Evolutionary conservation across 2,113 vertebrate species (phyloP).

Genomic region (Mola mola): DNA sequence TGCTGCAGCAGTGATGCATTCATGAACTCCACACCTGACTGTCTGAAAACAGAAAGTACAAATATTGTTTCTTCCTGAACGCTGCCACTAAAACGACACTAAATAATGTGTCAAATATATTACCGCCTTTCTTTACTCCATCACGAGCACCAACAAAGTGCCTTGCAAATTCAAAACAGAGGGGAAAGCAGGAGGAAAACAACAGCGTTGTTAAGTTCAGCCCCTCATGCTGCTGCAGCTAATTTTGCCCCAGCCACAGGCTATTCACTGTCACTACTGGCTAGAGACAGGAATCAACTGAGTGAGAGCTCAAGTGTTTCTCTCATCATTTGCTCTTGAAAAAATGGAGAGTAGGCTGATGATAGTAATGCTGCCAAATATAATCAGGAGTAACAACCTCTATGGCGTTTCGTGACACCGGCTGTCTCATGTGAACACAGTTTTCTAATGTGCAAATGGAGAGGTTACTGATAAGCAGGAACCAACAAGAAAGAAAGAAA

Average conservation of each 20-base stretch:
- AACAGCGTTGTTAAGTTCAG: slow-evolving; percentile 67
- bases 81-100: slow-evolving; percentile 1
- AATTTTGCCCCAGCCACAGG: slow-evolving; percentile 66
- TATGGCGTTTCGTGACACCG: slow-evolving; percentile 28
- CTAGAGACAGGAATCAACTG: slow-evolving; percentile 39
- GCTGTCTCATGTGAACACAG: slow-evolving; percentile 26
- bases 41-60: slow-evolving; percentile 2
- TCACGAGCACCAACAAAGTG: slow-evolving; percentile 19
- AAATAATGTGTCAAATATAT: slow-evolving; percentile 51
- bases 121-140: slow-evolving; percentile 27
- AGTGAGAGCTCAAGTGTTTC: slow-evolving; percentile 34
- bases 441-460: slow-evolving; percentile 19
- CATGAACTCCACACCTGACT: slow-evolving; percentile 57
- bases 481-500: neutral
- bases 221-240: slow-evolving; percentile 67
- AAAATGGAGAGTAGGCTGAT: slow-evolving; percentile 31
- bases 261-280: slow-evolving; percentile 57
- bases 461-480: too few species aligned
- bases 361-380: slow-evolving; percentile 31
- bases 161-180: slow-evolving; percentile 53
- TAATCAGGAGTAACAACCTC: slow-evolving; percentile 50
- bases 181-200: slow-evolving; percentile 71
- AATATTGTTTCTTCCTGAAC: slow-evolving; percentile 4
- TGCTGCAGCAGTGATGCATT: slow-evolving; percentile 27
- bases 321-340: slow-evolving; percentile 31